Base-by-base conservation (phyloP, 2,113 vertebrate species). In the Notothenia coriiceps region DNA sequence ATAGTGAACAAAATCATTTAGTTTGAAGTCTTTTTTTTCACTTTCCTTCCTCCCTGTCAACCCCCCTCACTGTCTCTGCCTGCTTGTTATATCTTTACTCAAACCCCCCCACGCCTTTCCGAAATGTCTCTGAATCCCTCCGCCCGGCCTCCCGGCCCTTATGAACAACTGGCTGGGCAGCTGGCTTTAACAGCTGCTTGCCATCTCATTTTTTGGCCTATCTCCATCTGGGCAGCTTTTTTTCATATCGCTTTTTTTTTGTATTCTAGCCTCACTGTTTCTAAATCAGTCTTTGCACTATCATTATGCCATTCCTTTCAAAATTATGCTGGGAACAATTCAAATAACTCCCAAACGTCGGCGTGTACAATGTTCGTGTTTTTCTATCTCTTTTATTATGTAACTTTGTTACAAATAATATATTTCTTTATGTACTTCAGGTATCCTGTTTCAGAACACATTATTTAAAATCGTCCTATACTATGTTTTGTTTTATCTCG, bases 101-200 rank as follows among this genome's bases (percentile, higher is more conserved):
- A 43, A 40, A 40, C 9, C 3, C 17, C 2, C 29, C 33, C 35
- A 64, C 33, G 7, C 85, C 63, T 47, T 63, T 55, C 52, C 64
- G 20, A 77, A 87, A 89, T 79, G 87, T 93, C 92, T 95, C 92
- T 93, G 91, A 72, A 85, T 86, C 78, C 83, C 62, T 80, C 73
- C 68, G 35, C 80, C 80, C 74, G 82, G 68, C 79, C 84, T 67
- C 70, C 55, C 43, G 51, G 61, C 70, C 65, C 59, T 51, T 90
- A 18, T 77, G 82, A 85, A 86, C 84, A 90, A 88, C 88, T 92
- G 86, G 81, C 64, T 0, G 35, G 70, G 77, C 88, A 89, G 88
- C 89, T 91, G 89, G 64, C 72, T 69, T 29, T 12, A 88, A 72
- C 89, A 91, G 91, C 88, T 91, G 87, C 86, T 83, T 18, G 56